Base-by-base conservation (phyloP, 2,797 vertebrate genomes). In the Enteromius argenteus region DNA sequence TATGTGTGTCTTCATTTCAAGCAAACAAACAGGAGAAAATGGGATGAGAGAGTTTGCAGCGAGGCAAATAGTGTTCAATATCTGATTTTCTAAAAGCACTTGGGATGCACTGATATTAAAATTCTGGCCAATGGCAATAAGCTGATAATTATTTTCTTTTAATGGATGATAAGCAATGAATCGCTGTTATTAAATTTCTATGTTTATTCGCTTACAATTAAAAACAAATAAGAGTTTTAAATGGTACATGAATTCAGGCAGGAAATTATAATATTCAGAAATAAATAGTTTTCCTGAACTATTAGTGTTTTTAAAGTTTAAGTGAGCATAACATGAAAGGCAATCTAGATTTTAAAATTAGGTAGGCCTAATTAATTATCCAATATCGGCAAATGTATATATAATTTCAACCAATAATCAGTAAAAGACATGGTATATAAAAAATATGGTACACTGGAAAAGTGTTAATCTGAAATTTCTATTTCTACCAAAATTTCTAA, bases 61-160 rank as follows among this genome's bases (percentile, higher is more conserved):
- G 15, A 9, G 53, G 53, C 35, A 23, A 42, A 74, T 14, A 51
- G 6, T 21, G 19, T 15, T 75, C 32, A 56, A 75, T 75, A 23
- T 56, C 30, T 37, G 19, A 39, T 56, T 75, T 75, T 56, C 73
- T 75, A 37, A 75, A 75, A n/a, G 49, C 73, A 75, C 21, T 75
- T 37, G 51, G 32, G 49, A 37, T 53, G 21, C 13, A 39, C 53
- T 60, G 53, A 77, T 39, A 27, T 27, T 19, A 60, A 27, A 60
- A 42, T 76, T 60, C 35, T 60, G n/a, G n/a, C 13, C 3, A 14
- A 58, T 19, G 17, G 14, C 53, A 76, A 73, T 73, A 13, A 60
- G n/a, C 32, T 60, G n/a, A 39, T 42, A 3, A 60, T 60, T 39
- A 42, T 15, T 42, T 37, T 76, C 4, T 42, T 27, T 42, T 56